A percentile compares a stretch with the other conserved stretches of the same genome.
phyloP scores from a whole-genome alignment of 2,113 vertebrate genomes.

The Oophaga pumilio region DNA sequence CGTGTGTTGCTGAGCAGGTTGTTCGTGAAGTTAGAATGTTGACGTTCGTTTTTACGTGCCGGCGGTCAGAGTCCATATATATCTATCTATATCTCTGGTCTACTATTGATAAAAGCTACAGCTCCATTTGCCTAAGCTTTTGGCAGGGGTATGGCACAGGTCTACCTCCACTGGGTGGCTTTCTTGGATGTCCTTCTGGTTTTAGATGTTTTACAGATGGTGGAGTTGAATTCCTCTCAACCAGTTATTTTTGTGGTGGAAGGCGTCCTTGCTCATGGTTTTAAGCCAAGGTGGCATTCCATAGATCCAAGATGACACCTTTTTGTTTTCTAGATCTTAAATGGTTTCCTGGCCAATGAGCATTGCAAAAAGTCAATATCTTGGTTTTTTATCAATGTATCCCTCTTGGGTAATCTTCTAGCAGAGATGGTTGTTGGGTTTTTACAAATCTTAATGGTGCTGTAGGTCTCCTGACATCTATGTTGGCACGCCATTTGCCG shows the following conservation, averaged over 20 bases:
- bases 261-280: not conserved
- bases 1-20: constrained; percentile 17
- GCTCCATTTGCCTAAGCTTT: constrained; percentile 13
- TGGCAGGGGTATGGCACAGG: not conserved
- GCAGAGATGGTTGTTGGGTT: too few relatives aligned
- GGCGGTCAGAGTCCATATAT: constrained; percentile 12
- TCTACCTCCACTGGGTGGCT: not conserved
- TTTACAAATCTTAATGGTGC: too few relatives aligned
- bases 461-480: too few relatives aligned
- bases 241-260: not conserved
- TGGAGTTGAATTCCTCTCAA: not conserved
- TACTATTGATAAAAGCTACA: not conserved
- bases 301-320: not conserved
- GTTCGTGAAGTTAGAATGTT: constrained; percentile 33
- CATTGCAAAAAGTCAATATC: not conserved
- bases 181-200: not conserved
- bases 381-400: not conserved
- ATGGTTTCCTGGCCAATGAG: not conserved
- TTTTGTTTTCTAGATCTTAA: not conserved
- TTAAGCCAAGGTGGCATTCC: not conserved
- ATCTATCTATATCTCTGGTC: constrained; percentile 8
- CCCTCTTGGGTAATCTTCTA: not conserved
- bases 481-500: too few relatives aligned
- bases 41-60: not conserved
- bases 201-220: not conserved